Evolutionary conservation across 1,140 invertebrate genomes (phyloP), one percentile per base, ranked within the genome.

Genomic region (Drosophila fuyamai): DNA sequence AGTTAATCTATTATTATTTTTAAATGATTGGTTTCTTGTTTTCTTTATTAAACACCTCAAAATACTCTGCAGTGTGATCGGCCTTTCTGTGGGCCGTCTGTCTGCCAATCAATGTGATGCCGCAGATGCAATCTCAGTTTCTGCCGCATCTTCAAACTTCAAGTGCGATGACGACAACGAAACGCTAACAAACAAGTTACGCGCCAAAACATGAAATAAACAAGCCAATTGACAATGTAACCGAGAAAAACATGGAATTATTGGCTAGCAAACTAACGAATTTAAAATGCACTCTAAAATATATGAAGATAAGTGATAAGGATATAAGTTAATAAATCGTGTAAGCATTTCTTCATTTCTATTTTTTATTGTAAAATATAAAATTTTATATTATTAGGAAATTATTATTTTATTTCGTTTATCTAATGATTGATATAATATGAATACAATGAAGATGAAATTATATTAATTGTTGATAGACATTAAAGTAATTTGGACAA

Each of bases 131-230:
- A 63, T 63, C 63, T 50, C 44, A 13, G 32, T 40, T 46, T 54
- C 50, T 47, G 27, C 63, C 66, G 40, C 67, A 47, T 44, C 46
- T 51, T 63, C 43, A 53, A 48, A 44, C 54, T 74, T 66, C 62
- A 82, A 78, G 61, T 55, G 54, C 57, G 61, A 18, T 57, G 58
- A 44, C 56, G 48, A 44, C 60, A 57, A 50, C 78, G 72, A 62
- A 60, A 68, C 40, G 36, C 50, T 47, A 63, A 77, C 72, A 89
- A 88, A 88, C 83, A 83, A 89, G 84, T 88, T 89, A 58, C 71
- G 84, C 84, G 84, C 84, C 76, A 76, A 89, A 89, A 88, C 79
- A 83, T 80, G 84, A 83, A 83, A 76, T 80, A 73, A 83, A 88
- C 83, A 88, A 86, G 83, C 83, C 79, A 88, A 88, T 88, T 82